phyloP scores from a whole-genome alignment of 2,113 vertebrate genomes.

The Anguilla rostrata region DNA sequence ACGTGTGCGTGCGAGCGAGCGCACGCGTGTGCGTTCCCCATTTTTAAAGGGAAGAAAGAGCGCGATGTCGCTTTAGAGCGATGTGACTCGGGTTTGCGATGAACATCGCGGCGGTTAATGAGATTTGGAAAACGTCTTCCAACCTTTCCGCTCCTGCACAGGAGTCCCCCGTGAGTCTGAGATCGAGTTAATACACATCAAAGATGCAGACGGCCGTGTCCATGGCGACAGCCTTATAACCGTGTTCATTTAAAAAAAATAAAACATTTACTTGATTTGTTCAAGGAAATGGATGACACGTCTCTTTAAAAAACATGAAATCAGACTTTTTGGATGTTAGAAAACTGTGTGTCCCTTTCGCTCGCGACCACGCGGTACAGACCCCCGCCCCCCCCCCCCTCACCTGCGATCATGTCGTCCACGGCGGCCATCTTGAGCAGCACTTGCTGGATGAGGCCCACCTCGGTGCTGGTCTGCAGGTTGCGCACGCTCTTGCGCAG shows the following conservation, averaged over 20 bases:
- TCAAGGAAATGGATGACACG: not conserved
- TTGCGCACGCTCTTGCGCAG: slow-evolving; percentile 97
- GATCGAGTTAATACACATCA: slow-evolving; percentile 2
- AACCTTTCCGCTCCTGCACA: not conserved
- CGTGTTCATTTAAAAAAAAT: not conserved
- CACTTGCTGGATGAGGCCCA: slow-evolving; percentile 97
- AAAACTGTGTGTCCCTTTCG: not conserved
- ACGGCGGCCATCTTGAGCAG: slow-evolving; percentile 93
- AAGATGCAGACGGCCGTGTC: not conserved
- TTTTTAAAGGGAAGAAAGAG: not conserved
- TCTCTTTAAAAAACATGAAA: not conserved
- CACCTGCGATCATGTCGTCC: slow-evolving; percentile 98
- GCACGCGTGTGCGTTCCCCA: not conserved
- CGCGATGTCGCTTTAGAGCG: not conserved
- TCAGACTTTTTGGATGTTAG: not conserved
- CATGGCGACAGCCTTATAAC: not conserved
- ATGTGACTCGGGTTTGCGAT: not conserved
- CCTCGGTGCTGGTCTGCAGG: slow-evolving; percentile 98
- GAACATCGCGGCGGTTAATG: slow-evolving; percentile 10
- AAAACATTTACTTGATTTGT: not conserved
- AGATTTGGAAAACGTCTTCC: slow-evolving; percentile 11
- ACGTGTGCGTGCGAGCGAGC: not conserved
- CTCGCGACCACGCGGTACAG: too few relatives aligned
- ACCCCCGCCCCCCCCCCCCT: not conserved
- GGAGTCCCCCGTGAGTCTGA: slow-evolving; percentile 4